phyloP scores from a whole-genome alignment of 2,888 invertebrate genomes.

The Melitaea athalia region DNA sequence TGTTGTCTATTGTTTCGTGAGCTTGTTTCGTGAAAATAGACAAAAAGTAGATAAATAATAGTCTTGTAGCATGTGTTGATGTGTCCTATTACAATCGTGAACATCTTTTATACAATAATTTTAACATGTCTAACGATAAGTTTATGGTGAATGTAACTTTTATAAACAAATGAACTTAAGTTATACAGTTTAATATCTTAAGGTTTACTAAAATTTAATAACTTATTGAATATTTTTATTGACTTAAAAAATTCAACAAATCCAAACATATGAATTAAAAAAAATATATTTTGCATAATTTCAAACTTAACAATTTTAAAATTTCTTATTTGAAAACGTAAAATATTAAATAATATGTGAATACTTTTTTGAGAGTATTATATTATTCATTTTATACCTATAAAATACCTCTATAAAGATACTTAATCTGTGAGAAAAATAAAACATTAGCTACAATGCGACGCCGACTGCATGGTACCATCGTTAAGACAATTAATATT shows the following conservation, averaged over 20 bases:
- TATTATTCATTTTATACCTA: neutral
- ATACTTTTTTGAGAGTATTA: neutral
- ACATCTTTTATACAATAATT: neutral
- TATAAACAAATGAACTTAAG: too few species aligned
- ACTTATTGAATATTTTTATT: too few species aligned
- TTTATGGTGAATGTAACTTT: too few species aligned
- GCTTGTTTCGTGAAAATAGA: conserved; percentile 1
- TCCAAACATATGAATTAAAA: too few species aligned
- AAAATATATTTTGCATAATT: too few species aligned
- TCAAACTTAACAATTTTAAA: too few species aligned
- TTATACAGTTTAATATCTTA: too few species aligned
- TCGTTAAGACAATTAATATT: conserved; percentile 63
- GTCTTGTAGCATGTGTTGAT: neutral
- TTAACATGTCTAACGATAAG: neutral
- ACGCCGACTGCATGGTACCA: conserved; percentile 51
- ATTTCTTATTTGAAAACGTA: too few species aligned
- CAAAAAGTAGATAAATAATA: neutral
- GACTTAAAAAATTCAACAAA: too few species aligned
- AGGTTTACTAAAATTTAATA: too few species aligned
- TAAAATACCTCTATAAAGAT: conserved; percentile 10
- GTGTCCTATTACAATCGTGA: neutral
- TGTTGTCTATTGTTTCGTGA: conserved; percentile 12
- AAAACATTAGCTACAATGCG: conserved; percentile 43
- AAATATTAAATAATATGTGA: too few species aligned
- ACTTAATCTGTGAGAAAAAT: conserved; percentile 41